Conservation (phyloP, 92 coral and sea anemone genomes). For the Pocillopora grandis region DNA sequence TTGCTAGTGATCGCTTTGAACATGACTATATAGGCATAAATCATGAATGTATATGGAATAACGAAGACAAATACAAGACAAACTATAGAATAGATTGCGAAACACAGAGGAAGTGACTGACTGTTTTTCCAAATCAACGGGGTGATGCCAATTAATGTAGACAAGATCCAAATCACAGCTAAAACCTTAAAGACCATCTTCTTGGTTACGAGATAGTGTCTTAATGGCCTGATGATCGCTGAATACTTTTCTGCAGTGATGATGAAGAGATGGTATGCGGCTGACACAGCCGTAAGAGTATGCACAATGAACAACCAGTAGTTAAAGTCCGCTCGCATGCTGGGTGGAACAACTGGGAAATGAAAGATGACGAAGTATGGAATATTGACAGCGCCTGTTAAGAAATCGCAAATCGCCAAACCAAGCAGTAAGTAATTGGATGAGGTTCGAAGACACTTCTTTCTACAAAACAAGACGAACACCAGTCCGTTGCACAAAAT, state of each 20-base stretch:
- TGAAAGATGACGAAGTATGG: constrained; percentile 21
- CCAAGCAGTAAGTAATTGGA: constrained; percentile 37
- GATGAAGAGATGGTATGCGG: constrained; percentile 70
- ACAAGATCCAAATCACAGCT: constrained; percentile 60
- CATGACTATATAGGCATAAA: constrained; percentile 65
- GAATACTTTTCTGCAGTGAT: constrained; percentile 78
- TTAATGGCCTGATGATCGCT: constrained; percentile 72
- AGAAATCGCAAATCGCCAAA: constrained; percentile 37
- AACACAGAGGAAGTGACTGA: not conserved
- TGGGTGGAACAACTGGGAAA: constrained; percentile 8
- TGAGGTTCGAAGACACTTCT: constrained; percentile 4
- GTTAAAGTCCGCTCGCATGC: not conserved
- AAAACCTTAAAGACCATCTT: constrained; percentile 38
- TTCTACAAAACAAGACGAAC: constrained; percentile 17
- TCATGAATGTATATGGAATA: constrained; percentile 65
- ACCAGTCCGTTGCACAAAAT: constrained; percentile 34
- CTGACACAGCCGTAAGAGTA: constrained; percentile 55
- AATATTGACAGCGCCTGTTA: constrained; percentile 37
- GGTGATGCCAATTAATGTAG: constrained; percentile 54
- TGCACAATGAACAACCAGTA: constrained; percentile 28
- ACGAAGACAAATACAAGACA: constrained; percentile 62
- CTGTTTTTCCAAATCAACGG: constrained; percentile 56
- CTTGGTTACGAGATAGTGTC: constrained; percentile 62
- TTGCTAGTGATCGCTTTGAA: constrained; percentile 48
- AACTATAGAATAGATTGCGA: constrained; percentile 47